phyloP scores from a whole-genome alignment of 2,888 invertebrate species.

The Crematogaster levior region DNA sequence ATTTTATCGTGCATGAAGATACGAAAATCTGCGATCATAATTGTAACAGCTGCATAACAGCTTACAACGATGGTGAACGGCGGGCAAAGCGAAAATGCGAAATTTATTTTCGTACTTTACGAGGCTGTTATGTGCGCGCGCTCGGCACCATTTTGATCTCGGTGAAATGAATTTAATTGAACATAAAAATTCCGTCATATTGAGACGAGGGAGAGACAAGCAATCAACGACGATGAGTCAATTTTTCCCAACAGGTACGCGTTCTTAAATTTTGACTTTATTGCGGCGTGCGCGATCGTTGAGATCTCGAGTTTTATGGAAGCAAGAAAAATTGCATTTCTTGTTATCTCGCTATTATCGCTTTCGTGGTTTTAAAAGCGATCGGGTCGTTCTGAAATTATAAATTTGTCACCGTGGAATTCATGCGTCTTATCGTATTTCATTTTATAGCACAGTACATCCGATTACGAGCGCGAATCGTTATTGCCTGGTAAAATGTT shows the following conservation, averaged over 20 bases:
- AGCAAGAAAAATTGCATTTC: slow-evolving; percentile 37
- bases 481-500: not conserved
- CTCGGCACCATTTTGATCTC: slow-evolving; percentile 6
- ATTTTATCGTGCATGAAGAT: slow-evolving; percentile 10
- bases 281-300: not conserved
- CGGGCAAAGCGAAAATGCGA: not conserved
- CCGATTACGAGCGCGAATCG: not conserved
- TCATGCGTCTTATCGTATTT: slow-evolving; percentile 5
- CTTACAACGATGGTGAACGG: not conserved
- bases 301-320: slow-evolving; percentile 24
- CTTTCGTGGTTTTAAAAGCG: not conserved
- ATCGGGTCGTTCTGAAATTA: not conserved
- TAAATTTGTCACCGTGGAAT: slow-evolving; percentile 14
- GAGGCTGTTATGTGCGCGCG: slow-evolving; percentile 31
- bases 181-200: slow-evolving; percentile 14
- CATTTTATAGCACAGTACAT: not conserved
- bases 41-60: slow-evolving; percentile 11
- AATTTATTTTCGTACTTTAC: slow-evolving; percentile 43
- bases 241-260: not conserved
- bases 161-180: slow-evolving; percentile 30
- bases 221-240: not conserved
- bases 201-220: not conserved
- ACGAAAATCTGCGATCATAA: slow-evolving; percentile 19
- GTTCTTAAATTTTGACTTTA: slow-evolving; percentile 28
- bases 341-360: slow-evolving; percentile 15